phyloP scores from a whole-genome alignment of 1,140 invertebrate genomes.

The Drosophila pruinosa region DNA sequence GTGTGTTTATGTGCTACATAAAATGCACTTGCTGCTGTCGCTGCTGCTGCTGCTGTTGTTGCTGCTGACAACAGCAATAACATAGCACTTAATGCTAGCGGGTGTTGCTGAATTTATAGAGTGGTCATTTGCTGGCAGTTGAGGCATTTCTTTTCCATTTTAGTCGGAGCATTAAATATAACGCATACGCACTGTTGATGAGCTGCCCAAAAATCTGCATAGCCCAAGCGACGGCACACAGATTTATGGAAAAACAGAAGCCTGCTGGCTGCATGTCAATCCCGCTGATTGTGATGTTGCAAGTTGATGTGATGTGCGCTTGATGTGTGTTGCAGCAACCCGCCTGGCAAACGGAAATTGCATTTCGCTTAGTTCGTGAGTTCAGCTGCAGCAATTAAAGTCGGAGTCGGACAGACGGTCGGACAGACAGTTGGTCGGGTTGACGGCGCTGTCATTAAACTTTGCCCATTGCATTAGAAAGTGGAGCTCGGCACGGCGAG shows the following conservation, averaged over 20 bases:
- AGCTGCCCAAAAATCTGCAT: not conserved
- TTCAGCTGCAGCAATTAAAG: conserved; percentile 60
- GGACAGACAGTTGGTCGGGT: no score
- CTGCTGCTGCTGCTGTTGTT: conserved; percentile 13
- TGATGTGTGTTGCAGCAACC: conserved; percentile 21
- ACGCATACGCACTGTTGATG: conserved; percentile 54
- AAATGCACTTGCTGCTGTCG: conserved; percentile 36
- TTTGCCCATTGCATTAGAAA: conserved; percentile 52
- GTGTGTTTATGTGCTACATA: conserved; percentile 18
- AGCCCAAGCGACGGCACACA: not conserved
- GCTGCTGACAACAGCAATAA: conserved; percentile 40
- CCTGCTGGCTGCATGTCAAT: conserved; percentile 25
- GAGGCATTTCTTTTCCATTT: conserved; percentile 30
- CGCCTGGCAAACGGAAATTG: conserved; percentile 61
- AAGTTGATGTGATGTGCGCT: conserved; percentile 4
- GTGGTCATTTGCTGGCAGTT: conserved; percentile 39
- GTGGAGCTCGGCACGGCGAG: conserved; percentile 38
- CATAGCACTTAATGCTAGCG: conserved; percentile 54
- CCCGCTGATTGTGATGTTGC: not conserved
- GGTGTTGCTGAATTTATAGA: conserved; percentile 20
- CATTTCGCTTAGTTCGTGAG: conserved; percentile 63
- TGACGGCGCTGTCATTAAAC: conserved; percentile 29
- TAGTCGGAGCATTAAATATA: conserved; percentile 35
- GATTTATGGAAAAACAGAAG: not conserved
- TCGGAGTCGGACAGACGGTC: not conserved